A percentile compares a stretch with the other conserved stretches of the same genome.
Evolutionary conservation across 2,797 vertebrate species (phyloP).

Genomic region (Halcyon leucocephala): DNA sequence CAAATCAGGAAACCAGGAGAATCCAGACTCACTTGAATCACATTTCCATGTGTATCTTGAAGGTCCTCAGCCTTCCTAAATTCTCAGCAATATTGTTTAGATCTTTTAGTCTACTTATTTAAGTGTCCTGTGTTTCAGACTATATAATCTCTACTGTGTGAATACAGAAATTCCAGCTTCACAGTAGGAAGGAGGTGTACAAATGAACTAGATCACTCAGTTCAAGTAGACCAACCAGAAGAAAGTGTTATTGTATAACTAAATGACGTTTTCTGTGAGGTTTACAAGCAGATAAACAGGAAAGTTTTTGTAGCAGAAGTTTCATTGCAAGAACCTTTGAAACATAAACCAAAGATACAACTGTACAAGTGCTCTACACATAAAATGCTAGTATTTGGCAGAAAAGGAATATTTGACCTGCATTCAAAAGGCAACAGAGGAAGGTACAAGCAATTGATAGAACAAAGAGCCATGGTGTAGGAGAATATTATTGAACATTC

Average conservation of each 20-base stretch:
- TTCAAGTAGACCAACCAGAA: not conserved
- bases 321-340: not conserved
- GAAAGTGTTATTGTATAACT: not conserved
- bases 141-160: not conserved
- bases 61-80: not conserved
- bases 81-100: not conserved
- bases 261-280: not conserved
- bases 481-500: not conserved
- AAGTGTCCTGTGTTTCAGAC: not conserved
- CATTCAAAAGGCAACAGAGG: conserved; percentile 23
- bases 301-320: not conserved
- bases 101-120: not conserved
- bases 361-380: not conserved
- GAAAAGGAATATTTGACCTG: not conserved
- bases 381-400: not conserved
- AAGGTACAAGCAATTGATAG: not conserved
- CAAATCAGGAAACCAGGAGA: not conserved
- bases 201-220: not conserved
- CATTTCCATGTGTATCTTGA: not conserved
- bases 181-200: not conserved
- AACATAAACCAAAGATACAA: not conserved
- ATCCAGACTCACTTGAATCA: not conserved
- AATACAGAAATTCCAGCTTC: not conserved
- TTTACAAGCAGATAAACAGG: not conserved
- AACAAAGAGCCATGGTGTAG: not conserved